These are phyloP conservation scores for Tribolium castaneum DNA, from an alignment of 1,140 invertebrate species.

Conservation along the genomic window DNA sequence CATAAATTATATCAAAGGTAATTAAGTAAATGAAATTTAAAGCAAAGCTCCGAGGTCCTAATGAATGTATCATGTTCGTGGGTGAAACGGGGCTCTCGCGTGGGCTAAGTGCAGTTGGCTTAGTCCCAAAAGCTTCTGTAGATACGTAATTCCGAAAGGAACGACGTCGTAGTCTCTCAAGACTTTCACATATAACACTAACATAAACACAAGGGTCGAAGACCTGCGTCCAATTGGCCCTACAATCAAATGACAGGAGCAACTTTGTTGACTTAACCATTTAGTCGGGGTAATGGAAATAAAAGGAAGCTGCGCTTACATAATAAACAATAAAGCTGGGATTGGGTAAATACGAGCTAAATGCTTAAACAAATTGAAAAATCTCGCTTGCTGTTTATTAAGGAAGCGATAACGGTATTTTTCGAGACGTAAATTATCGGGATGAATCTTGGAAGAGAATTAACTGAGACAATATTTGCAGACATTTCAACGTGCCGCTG, in stretches of 20 bases:
- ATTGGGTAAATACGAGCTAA: conserved; percentile 11
- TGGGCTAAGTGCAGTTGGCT: conserved; percentile 18
- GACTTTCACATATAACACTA: conserved; percentile 21
- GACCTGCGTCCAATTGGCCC: conserved; percentile 16
- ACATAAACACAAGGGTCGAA: conserved; percentile 2
- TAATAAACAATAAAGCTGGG: conserved; percentile 24
- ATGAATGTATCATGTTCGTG: conserved; percentile 28
- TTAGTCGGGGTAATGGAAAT: conserved; percentile 26
- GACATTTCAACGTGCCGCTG: neutral
- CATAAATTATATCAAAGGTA: conserved; percentile 26
- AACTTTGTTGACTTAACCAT: conserved; percentile 21
- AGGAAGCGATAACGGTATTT: conserved; percentile 4
- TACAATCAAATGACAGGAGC: conserved; percentile 19
- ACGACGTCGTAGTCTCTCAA: conserved; percentile 4
- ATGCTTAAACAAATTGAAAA: conserved; percentile 13
- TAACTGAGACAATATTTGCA: conserved; percentile 1
- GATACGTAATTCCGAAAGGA: conserved; percentile 1
- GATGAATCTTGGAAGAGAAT: neutral
- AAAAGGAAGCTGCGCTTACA: conserved; percentile 30
- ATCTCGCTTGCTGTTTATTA: conserved; percentile 1
- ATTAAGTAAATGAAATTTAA: conserved; percentile 33
- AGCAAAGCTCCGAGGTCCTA: conserved; percentile 2
- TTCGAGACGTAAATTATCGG: neutral
- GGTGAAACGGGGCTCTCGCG: neutral
- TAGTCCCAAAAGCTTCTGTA: neutral